A percentile compares a stretch with the other conserved stretches of the same genome.
Conservation (phyloP, 1,140 invertebrate genomes). For the Papilio xuthus region DNA sequence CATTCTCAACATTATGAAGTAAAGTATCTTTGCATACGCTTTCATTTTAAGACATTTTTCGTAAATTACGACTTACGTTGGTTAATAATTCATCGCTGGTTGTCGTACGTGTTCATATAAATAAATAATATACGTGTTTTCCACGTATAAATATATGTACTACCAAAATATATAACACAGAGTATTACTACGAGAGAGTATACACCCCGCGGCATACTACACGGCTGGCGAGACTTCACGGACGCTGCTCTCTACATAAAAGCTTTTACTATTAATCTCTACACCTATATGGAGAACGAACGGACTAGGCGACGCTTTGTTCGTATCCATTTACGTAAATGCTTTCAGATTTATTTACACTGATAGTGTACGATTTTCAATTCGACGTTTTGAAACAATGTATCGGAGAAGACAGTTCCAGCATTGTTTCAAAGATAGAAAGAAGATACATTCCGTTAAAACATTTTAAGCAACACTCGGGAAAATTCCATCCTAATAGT, state of each 20-base stretch:
- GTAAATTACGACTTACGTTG: slow-evolving; percentile 48
- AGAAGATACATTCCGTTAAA: neutral
- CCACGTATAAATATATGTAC: slow-evolving; percentile 33
- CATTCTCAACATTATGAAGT: slow-evolving; percentile 39
- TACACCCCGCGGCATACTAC: slow-evolving; percentile 40
- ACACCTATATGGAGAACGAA: slow-evolving; percentile 27
- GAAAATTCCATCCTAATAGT: neutral
- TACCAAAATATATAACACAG: slow-evolving; percentile 17
- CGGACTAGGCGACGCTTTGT: slow-evolving; percentile 27
- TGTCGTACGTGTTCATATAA: slow-evolving; percentile 47
- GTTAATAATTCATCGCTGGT: slow-evolving; percentile 51
- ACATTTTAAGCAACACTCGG: neutral
- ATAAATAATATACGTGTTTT: slow-evolving; percentile 51
- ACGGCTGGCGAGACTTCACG: slow-evolving; percentile 33
- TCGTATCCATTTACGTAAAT: slow-evolving; percentile 19
- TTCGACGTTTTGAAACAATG: slow-evolving; percentile 16
- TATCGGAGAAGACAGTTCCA: neutral
- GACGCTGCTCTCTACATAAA: slow-evolving; percentile 30
- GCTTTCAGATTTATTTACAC: slow-evolving; percentile 25
- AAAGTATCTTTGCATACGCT: slow-evolving; percentile 46
- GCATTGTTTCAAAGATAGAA: neutral
- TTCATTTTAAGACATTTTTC: slow-evolving; percentile 53
- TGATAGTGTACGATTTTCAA: slow-evolving; percentile 16
- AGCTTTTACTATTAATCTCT: slow-evolving; percentile 35
- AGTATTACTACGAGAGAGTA: slow-evolving; percentile 46